Conservation (phyloP, 2,888 invertebrate species). For the Halictus ligatus region DNA sequence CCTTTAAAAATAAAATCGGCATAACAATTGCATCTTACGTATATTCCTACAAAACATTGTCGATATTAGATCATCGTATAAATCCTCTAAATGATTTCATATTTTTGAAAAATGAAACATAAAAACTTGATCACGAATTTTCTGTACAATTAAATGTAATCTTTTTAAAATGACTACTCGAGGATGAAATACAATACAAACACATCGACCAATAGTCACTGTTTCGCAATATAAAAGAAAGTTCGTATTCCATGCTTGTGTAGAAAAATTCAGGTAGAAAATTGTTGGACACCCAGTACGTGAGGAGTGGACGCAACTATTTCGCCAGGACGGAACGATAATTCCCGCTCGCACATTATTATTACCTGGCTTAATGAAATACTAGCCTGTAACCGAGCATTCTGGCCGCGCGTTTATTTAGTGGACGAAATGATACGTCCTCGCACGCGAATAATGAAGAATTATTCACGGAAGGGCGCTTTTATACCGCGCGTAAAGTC, state of each 20-base stretch:
- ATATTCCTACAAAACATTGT: background rate
- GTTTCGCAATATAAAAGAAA: background rate
- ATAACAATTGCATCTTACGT: background rate
- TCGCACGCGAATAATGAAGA: conserved; percentile 58
- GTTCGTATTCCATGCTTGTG: background rate
- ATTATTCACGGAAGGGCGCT: conserved; percentile 57
- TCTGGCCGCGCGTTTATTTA: conserved; percentile 20
- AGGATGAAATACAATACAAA: background rate
- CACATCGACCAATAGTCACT: background rate
- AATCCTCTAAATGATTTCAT: no score
- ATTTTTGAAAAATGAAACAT: no score
- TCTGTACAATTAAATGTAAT: no score
- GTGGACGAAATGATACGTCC: conserved; percentile 24
- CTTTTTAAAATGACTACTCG: no score
- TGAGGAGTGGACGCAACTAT: background rate
- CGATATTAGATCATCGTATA: no score
- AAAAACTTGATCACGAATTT: no score
- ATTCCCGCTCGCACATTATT: conserved; percentile 18
- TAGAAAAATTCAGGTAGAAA: background rate
- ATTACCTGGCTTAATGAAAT: conserved; percentile 38
- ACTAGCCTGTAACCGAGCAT: conserved; percentile 64
- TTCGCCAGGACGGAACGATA: background rate
- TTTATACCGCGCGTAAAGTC: conserved; percentile 56
- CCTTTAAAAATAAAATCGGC: background rate
- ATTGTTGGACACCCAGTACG: background rate